A percentile compares a stretch with the other conserved stretches of the same genome.
These are phyloP conservation scores for Apeltes quadracus DNA, from an alignment of 2,113 vertebrate species.

Conservation along the genomic window DNA sequence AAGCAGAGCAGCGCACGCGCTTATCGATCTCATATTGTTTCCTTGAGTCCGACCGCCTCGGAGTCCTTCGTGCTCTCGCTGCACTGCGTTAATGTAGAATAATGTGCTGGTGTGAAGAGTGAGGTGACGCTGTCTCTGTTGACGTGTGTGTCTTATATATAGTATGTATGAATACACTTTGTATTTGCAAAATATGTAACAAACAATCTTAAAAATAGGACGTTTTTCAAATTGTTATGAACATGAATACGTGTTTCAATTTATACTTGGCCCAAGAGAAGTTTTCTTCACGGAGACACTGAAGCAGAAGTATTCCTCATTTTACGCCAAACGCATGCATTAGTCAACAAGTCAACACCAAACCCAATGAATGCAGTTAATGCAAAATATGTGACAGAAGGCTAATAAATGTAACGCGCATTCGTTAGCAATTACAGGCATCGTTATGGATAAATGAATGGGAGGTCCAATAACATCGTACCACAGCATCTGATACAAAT, in stretches of 20 bases:
- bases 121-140: slow-evolving; percentile 30
- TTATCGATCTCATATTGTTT: slow-evolving; percentile 75
- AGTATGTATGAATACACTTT: background rate
- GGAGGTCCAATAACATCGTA: slow-evolving; percentile 45
- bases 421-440: slow-evolving; percentile 53
- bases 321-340: slow-evolving; percentile 27
- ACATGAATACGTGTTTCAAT: slow-evolving; percentile 9
- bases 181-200: background rate
- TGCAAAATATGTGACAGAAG: slow-evolving; percentile 68
- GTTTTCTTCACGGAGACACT: slow-evolving; percentile 21
- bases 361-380: slow-evolving; percentile 55
- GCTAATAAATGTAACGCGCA: slow-evolving; percentile 59
- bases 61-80: slow-evolving; percentile 40
- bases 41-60: slow-evolving; percentile 65
- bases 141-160: background rate
- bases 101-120: slow-evolving; percentile 47
- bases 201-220: background rate
- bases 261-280: slow-evolving; percentile 23
- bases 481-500: slow-evolving; percentile 45
- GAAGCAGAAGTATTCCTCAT: slow-evolving; percentile 25
- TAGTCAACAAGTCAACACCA: slow-evolving; percentile 20
- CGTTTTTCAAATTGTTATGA: slow-evolving; percentile 11
- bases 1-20: slow-evolving; percentile 58
- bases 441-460: slow-evolving; percentile 64
- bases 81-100: slow-evolving; percentile 47